Conservation (phyloP, 2,888 invertebrate genomes). For the Syrista parreyssii region DNA sequence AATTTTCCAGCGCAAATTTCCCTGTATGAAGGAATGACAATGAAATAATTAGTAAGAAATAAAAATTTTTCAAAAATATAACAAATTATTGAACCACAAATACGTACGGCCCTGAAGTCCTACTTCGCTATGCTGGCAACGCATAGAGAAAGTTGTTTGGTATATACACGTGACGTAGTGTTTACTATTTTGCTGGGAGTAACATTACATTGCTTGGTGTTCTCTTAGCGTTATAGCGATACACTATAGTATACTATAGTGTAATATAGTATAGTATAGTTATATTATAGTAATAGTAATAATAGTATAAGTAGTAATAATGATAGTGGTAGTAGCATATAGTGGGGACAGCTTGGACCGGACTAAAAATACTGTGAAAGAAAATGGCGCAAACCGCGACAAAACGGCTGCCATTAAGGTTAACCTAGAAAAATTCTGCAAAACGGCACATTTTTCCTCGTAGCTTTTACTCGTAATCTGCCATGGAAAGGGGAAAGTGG, state of each 20-base stretch:
- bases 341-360: neutral
- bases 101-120: neutral
- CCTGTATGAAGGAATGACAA: neutral
- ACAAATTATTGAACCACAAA: neutral
- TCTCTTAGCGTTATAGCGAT: neutral
- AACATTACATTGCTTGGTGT: neutral
- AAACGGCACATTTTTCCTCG: neutral
- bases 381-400: no score
- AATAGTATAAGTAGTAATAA: neutral
- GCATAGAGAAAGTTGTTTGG: slow-evolving; percentile 3
- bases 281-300: neutral
- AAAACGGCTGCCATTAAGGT: neutral
- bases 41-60: neutral
- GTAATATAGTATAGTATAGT: neutral
- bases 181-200: slow-evolving; percentile 2
- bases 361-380: no score
- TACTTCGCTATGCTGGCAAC: neutral
- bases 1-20: neutral
- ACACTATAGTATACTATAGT: neutral
- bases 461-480: neutral
- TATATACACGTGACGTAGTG: neutral
- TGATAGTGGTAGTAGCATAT: neutral
- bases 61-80: neutral
- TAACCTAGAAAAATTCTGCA: neutral
- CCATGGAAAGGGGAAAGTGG: no score